Conservation (phyloP, 1,140 invertebrate genomes). For the Drosophila persimilis region DNA sequence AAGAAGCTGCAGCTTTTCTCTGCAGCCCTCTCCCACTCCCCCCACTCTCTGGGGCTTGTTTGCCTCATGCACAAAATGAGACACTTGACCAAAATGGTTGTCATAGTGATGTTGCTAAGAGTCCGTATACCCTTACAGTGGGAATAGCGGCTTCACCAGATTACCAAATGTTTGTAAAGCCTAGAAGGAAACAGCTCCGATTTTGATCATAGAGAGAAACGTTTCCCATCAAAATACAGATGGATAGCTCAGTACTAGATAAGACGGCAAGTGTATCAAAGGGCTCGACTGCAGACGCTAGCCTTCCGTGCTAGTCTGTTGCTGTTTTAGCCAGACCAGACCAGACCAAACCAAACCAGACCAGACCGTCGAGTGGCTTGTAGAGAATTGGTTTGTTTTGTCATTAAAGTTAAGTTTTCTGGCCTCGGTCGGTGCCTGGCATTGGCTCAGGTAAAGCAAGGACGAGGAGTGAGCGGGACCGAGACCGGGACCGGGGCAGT, state of each 20-base stretch:
- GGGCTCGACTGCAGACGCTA: too few relatives aligned
- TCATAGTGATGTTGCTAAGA: slow-evolving; percentile 25
- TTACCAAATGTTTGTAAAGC: too few relatives aligned
- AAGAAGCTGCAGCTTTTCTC: slow-evolving; percentile 20
- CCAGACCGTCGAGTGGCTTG: slow-evolving; percentile 20
- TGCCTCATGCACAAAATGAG: slow-evolving; percentile 74
- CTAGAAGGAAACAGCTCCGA: too few relatives aligned
- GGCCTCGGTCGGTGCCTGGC: background rate
- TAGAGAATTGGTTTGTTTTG: slow-evolving; percentile 57
- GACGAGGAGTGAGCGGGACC: too few relatives aligned
- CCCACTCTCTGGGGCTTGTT: slow-evolving; percentile 35
- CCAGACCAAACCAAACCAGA: background rate
- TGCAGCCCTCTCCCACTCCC: background rate
- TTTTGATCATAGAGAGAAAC: too few relatives aligned
- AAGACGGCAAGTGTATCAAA: too few relatives aligned
- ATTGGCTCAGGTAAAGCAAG: too few relatives aligned
- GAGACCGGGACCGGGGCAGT: too few relatives aligned
- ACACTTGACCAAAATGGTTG: slow-evolving; percentile 64
- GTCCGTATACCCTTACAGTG: too few relatives aligned
- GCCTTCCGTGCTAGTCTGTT: background rate
- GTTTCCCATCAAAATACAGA: too few relatives aligned
- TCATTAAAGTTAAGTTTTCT: slow-evolving; percentile 62
- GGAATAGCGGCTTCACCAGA: too few relatives aligned
- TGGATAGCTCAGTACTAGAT: too few relatives aligned
- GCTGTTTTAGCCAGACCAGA: slow-evolving; percentile 27